These are phyloP conservation scores for Cynopterus sphinx DNA, from an alignment of 2,797 vertebrate species.

Conservation along the genomic window DNA sequence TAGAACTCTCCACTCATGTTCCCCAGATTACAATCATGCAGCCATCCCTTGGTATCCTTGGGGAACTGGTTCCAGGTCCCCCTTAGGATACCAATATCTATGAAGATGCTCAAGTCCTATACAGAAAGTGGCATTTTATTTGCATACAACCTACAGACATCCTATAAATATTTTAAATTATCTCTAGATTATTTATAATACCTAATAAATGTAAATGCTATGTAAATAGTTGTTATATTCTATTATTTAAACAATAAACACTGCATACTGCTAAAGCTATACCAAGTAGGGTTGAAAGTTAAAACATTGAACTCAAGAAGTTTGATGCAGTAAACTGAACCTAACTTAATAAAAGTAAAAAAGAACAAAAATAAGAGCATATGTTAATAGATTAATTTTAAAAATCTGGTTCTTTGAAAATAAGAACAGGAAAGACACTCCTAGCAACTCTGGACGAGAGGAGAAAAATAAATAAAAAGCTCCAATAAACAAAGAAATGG, in stretches of 20 bases:
- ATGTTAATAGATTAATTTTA: neutral
- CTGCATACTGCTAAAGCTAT: too few relatives aligned
- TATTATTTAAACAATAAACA: too few relatives aligned
- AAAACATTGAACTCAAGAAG: too few relatives aligned
- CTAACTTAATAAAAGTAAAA: neutral
- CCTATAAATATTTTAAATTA: too few relatives aligned
- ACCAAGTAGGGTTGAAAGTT: too few relatives aligned
- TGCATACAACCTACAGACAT: neutral
- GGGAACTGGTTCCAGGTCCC: too few relatives aligned
- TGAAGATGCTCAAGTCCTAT: neutral
- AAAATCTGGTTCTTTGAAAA: neutral
- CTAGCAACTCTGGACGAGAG: neutral
- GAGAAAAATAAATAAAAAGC: neutral
- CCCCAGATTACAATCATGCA: neutral
- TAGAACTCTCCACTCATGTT: neutral
- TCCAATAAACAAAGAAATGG: neutral
- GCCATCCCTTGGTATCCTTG: neutral
- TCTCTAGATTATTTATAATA: neutral
- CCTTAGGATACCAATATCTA: too few relatives aligned
- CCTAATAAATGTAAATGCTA: too few relatives aligned
- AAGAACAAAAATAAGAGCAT: too few relatives aligned
- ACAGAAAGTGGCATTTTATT: neutral
- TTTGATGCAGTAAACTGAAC: too few relatives aligned
- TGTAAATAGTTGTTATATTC: neutral
- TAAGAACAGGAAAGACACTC: neutral